Base-by-base conservation (phyloP, 2,888 invertebrate species). In the Dolomedes plantarius region DNA sequence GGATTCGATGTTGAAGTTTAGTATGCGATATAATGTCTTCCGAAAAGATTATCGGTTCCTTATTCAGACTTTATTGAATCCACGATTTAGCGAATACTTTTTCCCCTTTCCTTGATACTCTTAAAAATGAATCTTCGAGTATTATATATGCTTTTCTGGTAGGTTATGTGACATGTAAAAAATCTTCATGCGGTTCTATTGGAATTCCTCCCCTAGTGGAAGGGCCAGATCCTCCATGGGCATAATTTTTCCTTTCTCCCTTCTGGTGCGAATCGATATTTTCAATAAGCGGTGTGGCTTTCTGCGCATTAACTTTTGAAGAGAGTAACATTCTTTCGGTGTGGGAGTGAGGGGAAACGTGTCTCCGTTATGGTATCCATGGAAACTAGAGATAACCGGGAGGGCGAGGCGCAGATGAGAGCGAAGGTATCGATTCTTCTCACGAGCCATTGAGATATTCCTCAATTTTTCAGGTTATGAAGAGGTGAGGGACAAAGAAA, bases 221-320 rank as follows among this genome's bases (percentile, higher is more conserved):
- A n/a, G n/a, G n/a, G n/a, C n/a, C n/a, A n/a, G 36, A 36, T 36
- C 5, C 36, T 7, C 36, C 36, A 5, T n/a, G 9, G 9, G 9
- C 9, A 9, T 36, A 36, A 7, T 36, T 46, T 16, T 46, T 11
- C 7, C 16, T 2, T 16, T 46, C 16, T 56, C 19, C 16, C 16
- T 56, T 16, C 23, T 23, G 19, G 23, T 19, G 5, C 23, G 23
- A 56, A 56, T 56, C 56, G 56, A 56, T 56, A 56, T 56, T 56
- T 85, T 78, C 83, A 85, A 85, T 85, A 77, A 85, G 67, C 77
- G 56, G 77, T 83, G 62, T 39, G 68, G 82, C 72, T 69, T 76
- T 62, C 73, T 69, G 73, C 27, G 56, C 76, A 85, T 85, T 85
- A 77, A 85, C 83, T 85, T 85, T 85, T 77, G 72, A 73, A 72